Base-by-base conservation (phyloP, 2,113 vertebrate genomes). In the Copsychus sechellarum region DNA sequence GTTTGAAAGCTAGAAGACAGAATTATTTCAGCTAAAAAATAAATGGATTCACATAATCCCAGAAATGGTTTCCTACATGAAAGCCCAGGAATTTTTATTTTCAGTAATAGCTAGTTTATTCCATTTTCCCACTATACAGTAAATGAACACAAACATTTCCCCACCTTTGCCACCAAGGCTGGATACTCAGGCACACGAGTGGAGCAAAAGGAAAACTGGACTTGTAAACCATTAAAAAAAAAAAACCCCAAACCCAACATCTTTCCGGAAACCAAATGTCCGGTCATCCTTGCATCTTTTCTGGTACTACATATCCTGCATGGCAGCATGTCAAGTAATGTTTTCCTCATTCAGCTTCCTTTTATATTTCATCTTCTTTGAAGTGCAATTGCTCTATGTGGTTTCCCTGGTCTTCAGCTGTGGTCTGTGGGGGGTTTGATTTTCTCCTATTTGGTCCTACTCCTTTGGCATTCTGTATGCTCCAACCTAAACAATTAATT, bases 1-100 rank as follows among this genome's bases (percentile, higher is more conserved):
- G 51, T 86, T 66, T 66, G 56, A 90, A 91, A 83, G 38, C 64
- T 65, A 80, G 42, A 90, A 92, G 64, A 72, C 62, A 90, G 14
- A 88, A 62, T 66, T 92, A 69, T 70, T 92, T 92, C 69, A 91
- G 34, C 69, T 67, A 43, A 80, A 92, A 90, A 62, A 78, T 47
- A 69, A 78, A 66, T 56, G 9, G 26, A 65, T 88, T 93, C 53
- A n/a, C 24, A 31, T 43, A 77, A 45, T 70, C 21, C 24, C 80
- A 86, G 54, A 58, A 81, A 78, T 43, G 3, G 34, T 82, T 73
- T 22, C 33, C 42, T 24, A 54, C 51, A n/a, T n/a, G 40, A 71
- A 95, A 89, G 88, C 18, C 5, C 36, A 36, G 26, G 34, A 72
- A 45, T 13, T 88, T 71, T 90, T 82, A 58, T 89, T 90, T 95